phyloP scores from a whole-genome alignment of 2,797 vertebrate genomes.

The Xiphophorus birchmanni region DNA sequence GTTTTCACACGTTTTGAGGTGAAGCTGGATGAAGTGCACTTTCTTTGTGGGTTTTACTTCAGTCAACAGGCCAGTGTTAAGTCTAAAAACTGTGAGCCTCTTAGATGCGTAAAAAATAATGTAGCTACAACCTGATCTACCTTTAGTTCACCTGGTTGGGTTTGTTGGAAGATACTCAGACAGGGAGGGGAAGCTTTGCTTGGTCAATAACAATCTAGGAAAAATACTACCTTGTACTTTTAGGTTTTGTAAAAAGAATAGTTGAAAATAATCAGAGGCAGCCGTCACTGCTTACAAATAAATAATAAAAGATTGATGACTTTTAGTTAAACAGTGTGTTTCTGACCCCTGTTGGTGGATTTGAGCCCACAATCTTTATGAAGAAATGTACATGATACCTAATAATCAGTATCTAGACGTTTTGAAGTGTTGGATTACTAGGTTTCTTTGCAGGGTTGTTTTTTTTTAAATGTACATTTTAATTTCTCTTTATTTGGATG shows the following conservation, averaged over 20 bases:
- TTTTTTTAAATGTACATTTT: background rate
- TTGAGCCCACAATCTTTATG: background rate
- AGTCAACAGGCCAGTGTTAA: slow-evolving; percentile 61
- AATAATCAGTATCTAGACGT: background rate
- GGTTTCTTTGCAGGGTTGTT: background rate
- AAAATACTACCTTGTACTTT: background rate
- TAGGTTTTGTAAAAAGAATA: background rate
- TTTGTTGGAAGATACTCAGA: slow-evolving; percentile 10
- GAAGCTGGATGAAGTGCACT: slow-evolving; percentile 31
- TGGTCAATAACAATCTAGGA: background rate
- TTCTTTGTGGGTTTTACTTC: slow-evolving; percentile 20
- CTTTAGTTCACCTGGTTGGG: background rate
- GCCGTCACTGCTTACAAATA: background rate
- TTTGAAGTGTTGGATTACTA: background rate
- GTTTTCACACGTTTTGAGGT: slow-evolving; percentile 24
- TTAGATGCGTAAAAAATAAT: slow-evolving; percentile 19
- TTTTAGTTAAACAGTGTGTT: slow-evolving; percentile 1
- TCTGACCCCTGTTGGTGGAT: slow-evolving; percentile 4
- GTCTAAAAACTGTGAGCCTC: slow-evolving; percentile 20
- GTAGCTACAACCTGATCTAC: slow-evolving; percentile 21
- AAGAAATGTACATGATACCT: background rate
- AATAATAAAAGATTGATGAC: background rate
- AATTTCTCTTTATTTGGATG: background rate
- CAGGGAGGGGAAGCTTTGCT: background rate
- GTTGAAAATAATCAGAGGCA: background rate